Evolutionary conservation across 37 sponge, comb jelly and placozoan species (phyloP).

Genomic region (Amphimedon queenslandica): DNA sequence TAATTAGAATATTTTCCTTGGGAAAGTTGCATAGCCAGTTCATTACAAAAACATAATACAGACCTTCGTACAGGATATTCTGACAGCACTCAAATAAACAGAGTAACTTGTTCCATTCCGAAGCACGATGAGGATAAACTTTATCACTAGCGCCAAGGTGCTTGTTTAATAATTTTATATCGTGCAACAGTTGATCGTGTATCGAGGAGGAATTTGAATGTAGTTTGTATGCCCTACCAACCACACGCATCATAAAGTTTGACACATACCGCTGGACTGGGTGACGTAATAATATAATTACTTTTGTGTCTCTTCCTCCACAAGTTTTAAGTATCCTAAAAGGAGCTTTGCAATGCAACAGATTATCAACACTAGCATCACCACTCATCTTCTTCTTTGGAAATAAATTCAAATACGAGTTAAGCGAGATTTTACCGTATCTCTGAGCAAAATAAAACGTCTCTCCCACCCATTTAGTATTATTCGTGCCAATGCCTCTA

Average conservation of each 20-base stretch:
- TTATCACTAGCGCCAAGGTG: not conserved
- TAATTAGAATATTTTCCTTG: slow-evolving; percentile 2
- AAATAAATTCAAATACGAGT: slow-evolving; percentile 12
- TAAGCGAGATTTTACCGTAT: slow-evolving; percentile 6
- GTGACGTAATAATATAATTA: slow-evolving; percentile 21
- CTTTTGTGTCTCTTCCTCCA: slow-evolving; percentile 16
- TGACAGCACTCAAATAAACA: not conserved
- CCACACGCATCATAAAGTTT: slow-evolving; percentile 20
- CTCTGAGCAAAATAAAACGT: slow-evolving; percentile 24
- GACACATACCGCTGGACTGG: slow-evolving; percentile 17
- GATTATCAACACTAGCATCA: slow-evolving; percentile 58
- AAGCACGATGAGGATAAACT: not conserved
- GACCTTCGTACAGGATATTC: slow-evolving; percentile 8
- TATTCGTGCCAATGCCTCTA: slow-evolving; percentile 16
- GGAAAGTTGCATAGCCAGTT: slow-evolving; percentile 20
- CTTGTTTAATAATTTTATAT: not conserved
- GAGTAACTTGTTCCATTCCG: not conserved
- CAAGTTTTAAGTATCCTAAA: slow-evolving; percentile 41
- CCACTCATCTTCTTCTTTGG: slow-evolving; percentile 44
- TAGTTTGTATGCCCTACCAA: not conserved
- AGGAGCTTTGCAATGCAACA: slow-evolving; percentile 37
- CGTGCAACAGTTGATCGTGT: slow-evolving; percentile 7
- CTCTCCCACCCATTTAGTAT: slow-evolving; percentile 8
- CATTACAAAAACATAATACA: slow-evolving; percentile 16
- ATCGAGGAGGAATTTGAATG: slow-evolving; percentile 8